These are phyloP conservation scores for Dendrophyllia cribrosa DNA, from an alignment of 64 coral and sea anemone genomes.

Conservation along the genomic window DNA sequence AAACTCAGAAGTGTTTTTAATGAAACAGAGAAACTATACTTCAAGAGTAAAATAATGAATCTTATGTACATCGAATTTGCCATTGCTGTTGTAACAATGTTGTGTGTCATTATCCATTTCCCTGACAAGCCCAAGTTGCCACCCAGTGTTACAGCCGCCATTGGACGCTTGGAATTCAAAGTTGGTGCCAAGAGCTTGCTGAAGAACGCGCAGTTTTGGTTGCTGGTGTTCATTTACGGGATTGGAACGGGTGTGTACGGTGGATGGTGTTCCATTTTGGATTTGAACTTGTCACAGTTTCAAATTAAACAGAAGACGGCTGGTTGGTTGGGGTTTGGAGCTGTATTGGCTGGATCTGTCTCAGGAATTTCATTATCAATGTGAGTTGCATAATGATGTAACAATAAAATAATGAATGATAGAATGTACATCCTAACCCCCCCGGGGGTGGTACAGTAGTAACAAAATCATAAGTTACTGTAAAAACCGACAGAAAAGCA, in stretches of 20 bases:
- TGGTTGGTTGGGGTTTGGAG: constrained; percentile 93
- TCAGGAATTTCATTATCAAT: constrained; percentile 97
- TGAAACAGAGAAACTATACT: constrained; percentile 6
- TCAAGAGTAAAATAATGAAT: constrained; percentile 69
- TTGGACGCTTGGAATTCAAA: constrained; percentile 92
- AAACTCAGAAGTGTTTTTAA: constrained; percentile 62
- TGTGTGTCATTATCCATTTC: constrained; percentile 86
- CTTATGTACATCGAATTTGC: constrained; percentile 79
- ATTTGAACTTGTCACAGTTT: constrained; percentile 91
- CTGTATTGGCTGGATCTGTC: constrained; percentile 84
- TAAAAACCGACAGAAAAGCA: too few relatives aligned
- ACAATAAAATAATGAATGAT: too few relatives aligned
- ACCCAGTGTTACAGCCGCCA: constrained; percentile 93
- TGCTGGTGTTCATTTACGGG: constrained; percentile 91
- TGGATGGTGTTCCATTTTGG: constrained; percentile 94
- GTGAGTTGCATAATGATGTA: constrained; percentile 89
- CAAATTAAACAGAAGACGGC: constrained; percentile 75
- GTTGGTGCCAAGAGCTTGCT: constrained; percentile 80
- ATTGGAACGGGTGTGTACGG: constrained; percentile 95
- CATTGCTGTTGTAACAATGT: constrained; percentile 59
- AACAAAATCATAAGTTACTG: too few relatives aligned
- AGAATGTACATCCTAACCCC: too few relatives aligned
- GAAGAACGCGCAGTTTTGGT: constrained; percentile 84
- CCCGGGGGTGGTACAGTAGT: too few relatives aligned
- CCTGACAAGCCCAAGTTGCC: constrained; percentile 86